Evolutionary conservation across 2,888 invertebrate genomes (phyloP), one percentile per base, ranked within the genome.

Genomic region (Agrenia bidenticulata): DNA sequence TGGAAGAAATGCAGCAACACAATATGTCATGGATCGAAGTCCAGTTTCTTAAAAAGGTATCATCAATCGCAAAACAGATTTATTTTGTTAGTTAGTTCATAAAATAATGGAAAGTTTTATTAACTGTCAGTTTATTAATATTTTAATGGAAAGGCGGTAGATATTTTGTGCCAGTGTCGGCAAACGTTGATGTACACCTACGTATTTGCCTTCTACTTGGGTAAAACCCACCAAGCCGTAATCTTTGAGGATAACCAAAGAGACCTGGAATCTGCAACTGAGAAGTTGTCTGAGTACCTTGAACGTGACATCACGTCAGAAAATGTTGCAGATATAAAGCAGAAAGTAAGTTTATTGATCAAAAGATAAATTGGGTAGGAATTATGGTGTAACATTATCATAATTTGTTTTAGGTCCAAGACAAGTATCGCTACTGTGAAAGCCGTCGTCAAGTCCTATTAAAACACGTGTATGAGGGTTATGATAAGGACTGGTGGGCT

Each of bases 21-120:
- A 95, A 94, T 80, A 97, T 98, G 96, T 95, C 95, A 75, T 99
- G 98, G 98, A 98, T 98, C 78, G 98, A 99, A 87, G 90, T 97
- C 69, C 98, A 99, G 85, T 99, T 98, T 83, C 84, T 99, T 78
- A 93, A 93, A 82, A 93, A 95, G 81, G 72, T 75, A 58, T 32
- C 17, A 55, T 9, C 7, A 19, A n/a, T 24, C 5, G n/a, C n/a
- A n/a, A n/a, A n/a, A n/a, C n/a, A n/a, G n/a, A n/a, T n/a, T n/a
- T n/a, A n/a, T n/a, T n/a, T n/a, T n/a, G n/a, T n/a, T n/a, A n/a
- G n/a, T n/a, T n/a, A n/a, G n/a, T n/a, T n/a, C n/a, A n/a, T n/a
- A n/a, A n/a, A n/a, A n/a, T n/a, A n/a, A n/a, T n/a, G n/a, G n/a
- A n/a, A n/a, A n/a, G n/a, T n/a, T 39, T 39, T 39, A 11, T 39